Evolutionary conservation across 2,113 vertebrate genomes (phyloP).

Genomic region (Eulemur rufifrons): DNA sequence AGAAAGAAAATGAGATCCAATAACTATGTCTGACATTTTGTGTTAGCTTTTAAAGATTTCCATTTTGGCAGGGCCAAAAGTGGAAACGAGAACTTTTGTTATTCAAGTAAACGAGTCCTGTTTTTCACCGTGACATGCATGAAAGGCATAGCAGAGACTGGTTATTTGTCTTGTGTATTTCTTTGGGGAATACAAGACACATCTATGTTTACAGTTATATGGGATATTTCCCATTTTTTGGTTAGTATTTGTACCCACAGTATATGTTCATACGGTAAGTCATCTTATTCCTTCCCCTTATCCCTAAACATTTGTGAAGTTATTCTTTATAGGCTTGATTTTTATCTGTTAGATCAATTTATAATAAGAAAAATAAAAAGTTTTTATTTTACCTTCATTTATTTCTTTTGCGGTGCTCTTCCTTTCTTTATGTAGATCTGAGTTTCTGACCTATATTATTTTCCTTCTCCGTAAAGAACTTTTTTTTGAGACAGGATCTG

Average conservation of each 20-base stretch:
- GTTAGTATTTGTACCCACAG: not conserved
- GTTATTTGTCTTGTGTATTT: not conserved
- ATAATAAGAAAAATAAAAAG: not conserved
- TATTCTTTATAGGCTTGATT: not conserved
- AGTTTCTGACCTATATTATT: too few species aligned
- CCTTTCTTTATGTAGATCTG: too few species aligned
- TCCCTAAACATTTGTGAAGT: not conserved
- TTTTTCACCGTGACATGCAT: not conserved
- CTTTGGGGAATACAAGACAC: not conserved
- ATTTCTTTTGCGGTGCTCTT: not conserved
- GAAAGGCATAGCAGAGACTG: not conserved
- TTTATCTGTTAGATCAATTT: not conserved
- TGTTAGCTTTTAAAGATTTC: constrained; percentile 30
- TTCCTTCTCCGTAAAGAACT: too few species aligned
- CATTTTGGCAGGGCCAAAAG: not conserved
- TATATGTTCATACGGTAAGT: not conserved
- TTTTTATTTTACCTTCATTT: not conserved
- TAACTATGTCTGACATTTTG: not conserved
- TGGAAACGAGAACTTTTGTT: not conserved
- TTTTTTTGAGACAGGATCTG: too few species aligned
- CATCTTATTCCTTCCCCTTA: not conserved
- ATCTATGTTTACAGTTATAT: not conserved
- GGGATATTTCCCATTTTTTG: not conserved
- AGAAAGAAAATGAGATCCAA: constrained; percentile 13
- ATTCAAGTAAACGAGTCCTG: not conserved